phyloP scores from a whole-genome alignment of 2,113 vertebrate species.

The Galemys pyrenaicus region DNA sequence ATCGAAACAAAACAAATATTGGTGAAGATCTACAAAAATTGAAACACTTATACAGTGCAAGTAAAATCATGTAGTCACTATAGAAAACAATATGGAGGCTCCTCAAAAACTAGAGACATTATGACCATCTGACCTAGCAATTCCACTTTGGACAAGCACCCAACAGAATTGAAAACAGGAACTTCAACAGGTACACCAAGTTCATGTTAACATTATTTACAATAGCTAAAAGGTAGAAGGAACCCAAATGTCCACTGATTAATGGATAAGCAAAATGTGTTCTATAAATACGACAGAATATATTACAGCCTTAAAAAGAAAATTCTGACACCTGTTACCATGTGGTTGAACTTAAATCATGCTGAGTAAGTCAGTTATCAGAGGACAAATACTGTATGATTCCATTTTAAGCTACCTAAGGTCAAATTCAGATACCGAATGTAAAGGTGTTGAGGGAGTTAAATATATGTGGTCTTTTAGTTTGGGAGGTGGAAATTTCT shows the following conservation, averaged over 20 bases:
- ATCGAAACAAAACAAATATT: not conserved
- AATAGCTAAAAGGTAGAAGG: not conserved
- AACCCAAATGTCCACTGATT: not conserved
- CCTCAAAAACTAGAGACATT: slow-evolving; percentile 19
- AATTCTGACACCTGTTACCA: not conserved
- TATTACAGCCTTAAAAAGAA: not conserved
- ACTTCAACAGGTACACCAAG: not conserved
- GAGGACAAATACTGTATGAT: not conserved
- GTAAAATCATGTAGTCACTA: not conserved
- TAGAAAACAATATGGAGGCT: not conserved
- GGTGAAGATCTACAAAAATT: not conserved
- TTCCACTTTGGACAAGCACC: not conserved
- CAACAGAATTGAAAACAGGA: not conserved
- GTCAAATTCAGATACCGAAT: not conserved
- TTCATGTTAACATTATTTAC: not conserved
- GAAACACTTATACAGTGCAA: not conserved
- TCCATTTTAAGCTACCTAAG: not conserved
- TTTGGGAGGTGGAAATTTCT: not conserved
- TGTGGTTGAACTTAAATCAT: not conserved
- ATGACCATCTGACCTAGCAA: not conserved
- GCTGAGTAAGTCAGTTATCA: not conserved
- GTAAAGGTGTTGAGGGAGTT: not conserved
- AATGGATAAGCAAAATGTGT: not conserved
- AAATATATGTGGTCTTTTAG: not conserved
- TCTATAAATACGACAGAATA: not conserved